phyloP scores from a whole-genome alignment of 1,140 invertebrate genomes.

The Hylaeus volcanicus region DNA sequence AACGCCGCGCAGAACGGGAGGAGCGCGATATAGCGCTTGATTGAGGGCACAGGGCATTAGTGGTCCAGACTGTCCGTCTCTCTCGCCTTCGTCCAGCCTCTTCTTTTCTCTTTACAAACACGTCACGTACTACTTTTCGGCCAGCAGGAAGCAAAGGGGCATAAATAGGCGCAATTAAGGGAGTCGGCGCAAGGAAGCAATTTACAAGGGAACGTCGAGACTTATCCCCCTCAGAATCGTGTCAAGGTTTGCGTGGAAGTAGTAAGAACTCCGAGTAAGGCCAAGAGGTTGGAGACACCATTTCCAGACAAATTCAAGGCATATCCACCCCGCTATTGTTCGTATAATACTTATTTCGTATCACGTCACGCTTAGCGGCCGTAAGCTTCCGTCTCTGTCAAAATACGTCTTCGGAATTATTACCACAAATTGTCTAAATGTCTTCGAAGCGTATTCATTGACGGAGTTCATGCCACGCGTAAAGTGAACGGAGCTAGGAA shows the following conservation, averaged over 20 bases:
- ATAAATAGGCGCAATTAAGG: slow-evolving; percentile 81
- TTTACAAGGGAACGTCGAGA: background rate
- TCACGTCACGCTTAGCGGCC: no score
- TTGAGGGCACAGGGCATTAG: slow-evolving; percentile 77
- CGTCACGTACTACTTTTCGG: slow-evolving; percentile 77
- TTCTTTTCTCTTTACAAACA: slow-evolving; percentile 75
- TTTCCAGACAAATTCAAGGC: no score
- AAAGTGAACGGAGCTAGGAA: background rate
- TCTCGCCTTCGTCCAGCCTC: slow-evolving; percentile 28
- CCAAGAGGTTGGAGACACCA: no score
- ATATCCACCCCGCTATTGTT: no score
- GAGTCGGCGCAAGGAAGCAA: slow-evolving; percentile 44
- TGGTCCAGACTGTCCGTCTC: slow-evolving; percentile 49
- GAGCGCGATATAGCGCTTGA: slow-evolving; percentile 67
- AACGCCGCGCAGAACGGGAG: slow-evolving; percentile 52
- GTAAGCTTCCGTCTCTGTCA: background rate
- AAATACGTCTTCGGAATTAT: background rate
- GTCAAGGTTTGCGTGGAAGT: no score
- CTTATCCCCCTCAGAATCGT: no score
- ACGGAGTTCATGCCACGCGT: no score
- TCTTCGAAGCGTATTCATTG: background rate
- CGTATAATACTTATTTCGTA: no score
- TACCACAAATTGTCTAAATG: background rate
- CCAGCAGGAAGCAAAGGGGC: slow-evolving; percentile 75
- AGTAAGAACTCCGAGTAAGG: no score